phyloP scores from a whole-genome alignment of 2,888 invertebrate genomes.

The Lepidonotus clava region DNA sequence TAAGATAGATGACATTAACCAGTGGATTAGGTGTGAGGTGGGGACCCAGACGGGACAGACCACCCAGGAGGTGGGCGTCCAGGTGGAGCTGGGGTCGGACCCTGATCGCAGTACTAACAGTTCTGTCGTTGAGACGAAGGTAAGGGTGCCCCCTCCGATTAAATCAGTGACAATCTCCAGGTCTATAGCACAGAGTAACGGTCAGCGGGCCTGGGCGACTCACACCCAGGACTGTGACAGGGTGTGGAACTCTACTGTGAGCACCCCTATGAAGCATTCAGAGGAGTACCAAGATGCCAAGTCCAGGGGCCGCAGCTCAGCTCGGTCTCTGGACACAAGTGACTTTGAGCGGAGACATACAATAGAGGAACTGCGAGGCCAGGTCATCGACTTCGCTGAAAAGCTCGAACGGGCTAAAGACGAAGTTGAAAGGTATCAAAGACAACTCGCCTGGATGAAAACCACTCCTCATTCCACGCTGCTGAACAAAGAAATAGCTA shows the following conservation, averaged over 20 bases:
- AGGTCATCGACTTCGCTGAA: constrained; percentile 57
- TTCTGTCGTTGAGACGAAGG: neutral
- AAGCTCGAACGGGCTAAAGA: constrained; percentile 56
- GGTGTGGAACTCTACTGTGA: neutral
- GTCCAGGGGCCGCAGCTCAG: neutral
- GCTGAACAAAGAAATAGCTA: neutral
- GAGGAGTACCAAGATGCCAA: neutral
- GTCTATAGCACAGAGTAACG: neutral
- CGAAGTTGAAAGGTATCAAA: constrained; percentile 59
- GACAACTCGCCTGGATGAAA: constrained; percentile 55
- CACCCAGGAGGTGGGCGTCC: neutral
- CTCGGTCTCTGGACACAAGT: neutral
- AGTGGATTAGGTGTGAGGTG: neutral
- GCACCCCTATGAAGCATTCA: constrained; percentile 11
- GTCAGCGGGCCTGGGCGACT: neutral
- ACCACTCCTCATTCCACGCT: constrained; percentile 33
- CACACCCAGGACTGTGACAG: constrained; percentile 17
- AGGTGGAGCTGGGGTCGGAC: neutral
- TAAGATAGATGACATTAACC: neutral
- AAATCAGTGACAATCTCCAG: neutral
- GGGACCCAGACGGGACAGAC: neutral
- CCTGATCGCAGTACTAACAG: neutral
- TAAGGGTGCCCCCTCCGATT: neutral
- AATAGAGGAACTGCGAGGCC: constrained; percentile 41
- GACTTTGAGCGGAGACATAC: constrained; percentile 9